Evolutionary conservation across 2,888 invertebrate species (phyloP), one percentile per base, ranked within the genome.

Genomic region (Leptopilina myrica): DNA sequence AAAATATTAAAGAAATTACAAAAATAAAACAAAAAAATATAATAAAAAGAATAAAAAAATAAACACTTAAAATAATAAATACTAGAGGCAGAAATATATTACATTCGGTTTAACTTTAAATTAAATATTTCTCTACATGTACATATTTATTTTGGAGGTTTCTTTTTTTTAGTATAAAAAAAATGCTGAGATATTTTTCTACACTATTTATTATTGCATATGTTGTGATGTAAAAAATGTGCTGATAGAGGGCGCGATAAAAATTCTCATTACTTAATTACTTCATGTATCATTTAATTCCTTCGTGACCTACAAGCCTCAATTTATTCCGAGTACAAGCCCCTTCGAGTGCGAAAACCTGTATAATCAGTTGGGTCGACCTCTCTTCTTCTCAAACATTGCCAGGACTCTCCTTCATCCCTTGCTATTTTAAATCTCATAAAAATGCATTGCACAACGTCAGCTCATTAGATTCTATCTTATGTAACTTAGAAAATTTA

Each of bases 381-480:
- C 56, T 73, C 53, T 73, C 33, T 33, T 33, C 53, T 73, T 73
- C 69, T 73, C 73, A 73, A 73, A 73, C n/a, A 73, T 73, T 56
- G 73, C 33, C 33, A 73, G 53, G 56, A 56, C 56, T 73, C 56
- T 73, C n/a, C 73, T 73, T 40, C n/a, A 73, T 73, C 9, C n/a
- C n/a, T 12, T 69, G 20, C 69, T 56, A 56, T 73, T 73, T 73
- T 73, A 73, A 56, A 56, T 56, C 73, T 73, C 73, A 73, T 73
- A 73, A 73, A 73, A 73, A 73, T 73, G 49, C 73, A 73, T 56
- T 73, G 73, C 73, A 33, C 56, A 73, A 56, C 56, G 53, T 56
- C 33, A 73, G 56, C 56, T 73, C 73, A 73, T 73, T 33, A 73
- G 40, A 53, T 73, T 53, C 56, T 73, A 15, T 73, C 56, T 33